These are phyloP conservation scores for Eupleurogrammus muticus DNA, from an alignment of 2,797 vertebrate genomes.

Conservation along the genomic window DNA sequence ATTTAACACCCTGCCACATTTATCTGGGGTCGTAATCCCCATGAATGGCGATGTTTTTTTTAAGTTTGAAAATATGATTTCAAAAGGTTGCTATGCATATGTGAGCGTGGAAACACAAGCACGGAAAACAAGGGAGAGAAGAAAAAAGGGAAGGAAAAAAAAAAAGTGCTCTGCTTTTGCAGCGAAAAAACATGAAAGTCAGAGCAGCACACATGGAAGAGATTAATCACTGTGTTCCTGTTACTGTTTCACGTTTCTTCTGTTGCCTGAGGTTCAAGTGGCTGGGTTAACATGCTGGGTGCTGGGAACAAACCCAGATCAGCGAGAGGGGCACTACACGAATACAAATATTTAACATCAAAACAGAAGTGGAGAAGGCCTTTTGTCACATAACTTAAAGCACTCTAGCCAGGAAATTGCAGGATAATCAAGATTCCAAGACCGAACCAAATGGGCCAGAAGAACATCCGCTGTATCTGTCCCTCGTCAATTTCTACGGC, in stretches of 20 bases:
- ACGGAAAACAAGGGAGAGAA: conserved; percentile 9
- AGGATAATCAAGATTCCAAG: conserved; percentile 49
- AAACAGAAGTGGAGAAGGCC: neutral
- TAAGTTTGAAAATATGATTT: conserved; percentile 17
- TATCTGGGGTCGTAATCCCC: neutral
- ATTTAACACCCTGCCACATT: conserved; percentile 36
- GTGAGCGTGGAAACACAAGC: conserved; percentile 28
- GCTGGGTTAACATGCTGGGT: conserved; percentile 2
- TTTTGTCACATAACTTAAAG: neutral
- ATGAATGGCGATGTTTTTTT: conserved; percentile 13
- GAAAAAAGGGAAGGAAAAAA: neutral
- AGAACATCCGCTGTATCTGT: conserved; percentile 50
- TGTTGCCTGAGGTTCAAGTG: conserved; percentile 3
- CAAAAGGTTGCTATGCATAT: conserved; percentile 4
- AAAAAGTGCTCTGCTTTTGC: neutral
- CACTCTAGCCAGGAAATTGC: conserved; percentile 43
- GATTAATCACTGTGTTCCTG: conserved; percentile 22
- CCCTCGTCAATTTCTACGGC: neutral
- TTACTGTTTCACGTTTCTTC: conserved; percentile 1
- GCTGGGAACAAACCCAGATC: neutral
- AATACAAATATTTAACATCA: neutral
- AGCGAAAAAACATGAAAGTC: conserved; percentile 39
- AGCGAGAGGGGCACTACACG: neutral
- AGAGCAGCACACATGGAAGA: conserved; percentile 54
- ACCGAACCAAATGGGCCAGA: conserved; percentile 17